A percentile compares a stretch with the other conserved stretches of the same genome.
Conservation (phyloP, 2,888 invertebrate species). For the Ctenicera cuprea region DNA sequence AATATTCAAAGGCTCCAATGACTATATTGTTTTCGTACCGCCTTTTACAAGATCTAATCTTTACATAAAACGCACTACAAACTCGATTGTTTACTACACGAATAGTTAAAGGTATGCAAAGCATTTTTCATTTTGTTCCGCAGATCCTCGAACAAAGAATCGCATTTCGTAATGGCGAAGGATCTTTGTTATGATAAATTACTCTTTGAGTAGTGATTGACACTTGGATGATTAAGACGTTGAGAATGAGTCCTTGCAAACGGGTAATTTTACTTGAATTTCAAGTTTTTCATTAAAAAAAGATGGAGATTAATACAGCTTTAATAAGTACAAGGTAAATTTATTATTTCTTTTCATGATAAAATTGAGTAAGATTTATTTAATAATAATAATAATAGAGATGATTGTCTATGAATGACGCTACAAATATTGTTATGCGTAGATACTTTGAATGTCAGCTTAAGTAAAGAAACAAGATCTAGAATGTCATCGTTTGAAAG, state of each 20-base stretch:
- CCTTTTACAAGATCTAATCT: constrained; percentile 22
- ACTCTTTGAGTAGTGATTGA: neutral
- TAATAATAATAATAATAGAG: neutral
- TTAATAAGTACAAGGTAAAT: constrained; percentile 18
- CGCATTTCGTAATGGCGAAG: neutral
- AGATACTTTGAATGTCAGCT: neutral
- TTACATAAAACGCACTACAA: neutral
- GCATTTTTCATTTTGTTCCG: neutral
- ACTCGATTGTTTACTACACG: constrained; percentile 16
- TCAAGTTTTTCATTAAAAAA: neutral
- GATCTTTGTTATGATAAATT: constrained; percentile 5
- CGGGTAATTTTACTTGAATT: neutral
- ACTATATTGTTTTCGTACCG: constrained; percentile 19
- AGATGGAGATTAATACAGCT: too few relatives aligned
- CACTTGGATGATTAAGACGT: neutral
- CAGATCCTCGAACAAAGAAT: neutral
- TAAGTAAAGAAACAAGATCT: neutral
- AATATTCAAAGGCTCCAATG: constrained; percentile 16
- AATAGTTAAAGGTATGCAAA: neutral
- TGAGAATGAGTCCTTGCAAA: constrained; percentile 1
- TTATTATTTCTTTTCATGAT: neutral
- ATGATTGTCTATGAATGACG: neutral
- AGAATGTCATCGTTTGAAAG: neutral
- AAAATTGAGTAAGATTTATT: neutral
- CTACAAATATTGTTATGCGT: neutral